phyloP scores from a whole-genome alignment of 2,888 invertebrate species.

The Drosophila nr. perissopoda region DNA sequence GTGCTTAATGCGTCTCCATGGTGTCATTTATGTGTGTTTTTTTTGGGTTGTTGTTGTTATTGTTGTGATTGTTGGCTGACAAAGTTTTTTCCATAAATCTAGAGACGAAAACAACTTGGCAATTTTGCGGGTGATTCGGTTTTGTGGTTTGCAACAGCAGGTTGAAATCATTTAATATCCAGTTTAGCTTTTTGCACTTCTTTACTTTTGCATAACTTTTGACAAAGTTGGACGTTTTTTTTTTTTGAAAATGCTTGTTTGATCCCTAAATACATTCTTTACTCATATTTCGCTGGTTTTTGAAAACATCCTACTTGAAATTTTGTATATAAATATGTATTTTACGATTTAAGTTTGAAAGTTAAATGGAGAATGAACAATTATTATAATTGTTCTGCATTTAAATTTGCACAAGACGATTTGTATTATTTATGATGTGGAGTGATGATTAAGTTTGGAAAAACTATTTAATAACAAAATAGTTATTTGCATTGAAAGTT shows the following conservation, averaged over 20 bases:
- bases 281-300: background rate
- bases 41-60: slow-evolving; percentile 15
- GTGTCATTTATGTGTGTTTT: slow-evolving; percentile 55
- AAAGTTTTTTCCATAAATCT: slow-evolving; percentile 70
- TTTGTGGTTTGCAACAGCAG: slow-evolving; percentile 49
- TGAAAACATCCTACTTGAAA: background rate
- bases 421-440: background rate
- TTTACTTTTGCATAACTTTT: background rate
- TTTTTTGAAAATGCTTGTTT: background rate
- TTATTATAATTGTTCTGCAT: background rate
- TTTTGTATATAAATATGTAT: background rate
- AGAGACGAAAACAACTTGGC: slow-evolving; percentile 39
- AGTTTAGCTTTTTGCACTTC: slow-evolving; percentile 16
- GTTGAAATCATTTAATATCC: slow-evolving; percentile 39
- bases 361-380: background rate
- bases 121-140: slow-evolving; percentile 60
- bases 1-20: slow-evolving; percentile 72
- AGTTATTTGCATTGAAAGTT: background rate
- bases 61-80: slow-evolving; percentile 40
- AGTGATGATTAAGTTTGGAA: background rate
- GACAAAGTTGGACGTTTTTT: background rate
- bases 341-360: accelerated
- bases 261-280: background rate
- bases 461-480: background rate
- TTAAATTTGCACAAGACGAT: background rate